Evolutionary conservation across 1,140 invertebrate genomes (phyloP).

Genomic region (Trissolcus basalis): DNA sequence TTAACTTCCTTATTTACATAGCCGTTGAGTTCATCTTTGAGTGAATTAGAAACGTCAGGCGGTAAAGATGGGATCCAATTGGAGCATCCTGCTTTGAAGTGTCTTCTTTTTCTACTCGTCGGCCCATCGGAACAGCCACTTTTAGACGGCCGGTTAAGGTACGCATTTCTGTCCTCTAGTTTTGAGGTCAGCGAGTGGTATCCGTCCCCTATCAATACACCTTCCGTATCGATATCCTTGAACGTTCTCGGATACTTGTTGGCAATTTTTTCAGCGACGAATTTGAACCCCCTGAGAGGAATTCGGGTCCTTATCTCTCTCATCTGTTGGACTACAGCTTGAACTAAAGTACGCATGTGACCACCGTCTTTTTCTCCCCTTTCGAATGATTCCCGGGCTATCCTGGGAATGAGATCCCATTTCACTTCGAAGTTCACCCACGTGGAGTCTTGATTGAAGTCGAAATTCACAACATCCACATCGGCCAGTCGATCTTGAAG

Average conservation of each 20-base stretch:
- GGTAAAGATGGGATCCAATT: slow-evolving; percentile 9
- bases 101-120: slow-evolving; percentile 16
- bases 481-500: slow-evolving; percentile 13
- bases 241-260: slow-evolving; percentile 30
- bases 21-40: slow-evolving; percentile 22
- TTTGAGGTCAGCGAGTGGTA: slow-evolving; percentile 21
- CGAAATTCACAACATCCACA: slow-evolving; percentile 12
- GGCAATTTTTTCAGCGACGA: slow-evolving; percentile 23
- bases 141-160: slow-evolving; percentile 28
- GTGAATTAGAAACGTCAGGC: neutral
- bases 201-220: slow-evolving; percentile 31
- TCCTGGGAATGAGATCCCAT: slow-evolving; percentile 24
- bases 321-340: slow-evolving; percentile 28
- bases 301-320: slow-evolving; percentile 23
- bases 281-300: slow-evolving; percentile 28
- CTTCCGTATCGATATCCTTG: slow-evolving; percentile 35
- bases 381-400: slow-evolving; percentile 24
- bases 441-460: slow-evolving; percentile 16
- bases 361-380: slow-evolving; percentile 22
- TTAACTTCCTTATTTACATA: slow-evolving; percentile 15
- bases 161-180: slow-evolving; percentile 25
- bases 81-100: slow-evolving; percentile 16
- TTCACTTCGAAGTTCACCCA: slow-evolving; percentile 29
- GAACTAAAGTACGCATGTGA: slow-evolving; percentile 20
- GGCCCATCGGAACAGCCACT: slow-evolving; percentile 25